Percentiles rank a stretch among this genome's conserved stretches.
These are phyloP conservation scores for Heteromormyrus szaboi DNA, from an alignment of 2,797 vertebrate species.

Conservation along the genomic window DNA sequence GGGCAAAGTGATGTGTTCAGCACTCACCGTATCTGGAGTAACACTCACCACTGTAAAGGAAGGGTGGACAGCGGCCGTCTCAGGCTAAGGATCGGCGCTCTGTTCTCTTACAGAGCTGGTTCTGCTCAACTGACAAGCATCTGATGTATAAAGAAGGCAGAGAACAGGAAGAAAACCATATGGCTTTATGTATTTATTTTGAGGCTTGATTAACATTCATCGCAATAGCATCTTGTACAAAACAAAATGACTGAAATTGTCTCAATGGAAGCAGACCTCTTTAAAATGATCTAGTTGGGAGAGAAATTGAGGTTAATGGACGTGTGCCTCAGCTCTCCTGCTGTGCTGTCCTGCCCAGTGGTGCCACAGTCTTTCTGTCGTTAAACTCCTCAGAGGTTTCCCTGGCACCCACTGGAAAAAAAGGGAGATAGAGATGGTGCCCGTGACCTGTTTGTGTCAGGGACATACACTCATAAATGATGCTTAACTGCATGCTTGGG, in stretches of 20 bases:
- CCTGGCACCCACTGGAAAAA: neutral
- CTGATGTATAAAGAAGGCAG: neutral
- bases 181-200: neutral
- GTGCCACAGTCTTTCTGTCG: neutral
- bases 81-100: slow-evolving; percentile 7
- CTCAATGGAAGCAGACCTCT: neutral
- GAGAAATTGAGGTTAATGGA: neutral
- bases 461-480: neutral
- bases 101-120: slow-evolving; percentile 19
- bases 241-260: neutral
- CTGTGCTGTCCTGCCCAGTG: neutral
- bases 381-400: neutral
- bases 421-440: neutral
- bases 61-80: slow-evolving; percentile 37
- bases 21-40: slow-evolving; percentile 21
- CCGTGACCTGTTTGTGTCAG: neutral
- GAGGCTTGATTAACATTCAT: neutral
- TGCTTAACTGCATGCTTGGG: neutral
- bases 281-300: neutral
- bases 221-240: neutral
- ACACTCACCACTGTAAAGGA: slow-evolving; percentile 34
- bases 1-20: slow-evolving; percentile 39
- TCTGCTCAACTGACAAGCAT: neutral
- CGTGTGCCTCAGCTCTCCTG: neutral
- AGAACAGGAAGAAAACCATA: neutral